These are phyloP conservation scores for Xenus cinereus DNA, from an alignment of 2,113 vertebrate genomes.

Conservation along the genomic window DNA sequence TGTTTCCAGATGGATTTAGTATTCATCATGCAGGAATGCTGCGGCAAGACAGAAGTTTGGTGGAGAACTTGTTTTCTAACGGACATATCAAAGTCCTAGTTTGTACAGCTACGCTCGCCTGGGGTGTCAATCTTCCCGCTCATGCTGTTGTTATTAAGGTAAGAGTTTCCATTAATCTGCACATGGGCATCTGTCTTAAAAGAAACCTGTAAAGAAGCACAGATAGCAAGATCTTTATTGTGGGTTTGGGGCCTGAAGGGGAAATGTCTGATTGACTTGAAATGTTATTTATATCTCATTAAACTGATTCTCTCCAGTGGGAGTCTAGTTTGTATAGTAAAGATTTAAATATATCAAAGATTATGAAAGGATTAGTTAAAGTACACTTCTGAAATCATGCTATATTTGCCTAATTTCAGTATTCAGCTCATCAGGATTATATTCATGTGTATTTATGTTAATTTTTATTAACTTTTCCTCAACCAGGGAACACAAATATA, in stretches of 20 bases:
- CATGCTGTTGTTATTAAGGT: conserved; percentile 99
- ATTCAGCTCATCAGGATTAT: conserved; percentile 76
- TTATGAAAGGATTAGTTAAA: conserved; percentile 80
- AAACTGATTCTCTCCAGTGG: conserved; percentile 69
- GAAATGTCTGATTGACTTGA: conserved; percentile 54
- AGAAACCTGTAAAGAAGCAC: conserved; percentile 17
- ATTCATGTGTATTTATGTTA: conserved; percentile 79
- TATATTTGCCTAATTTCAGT: conserved; percentile 79
- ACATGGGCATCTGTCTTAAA: conserved; percentile 28
- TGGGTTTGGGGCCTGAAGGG: neutral
- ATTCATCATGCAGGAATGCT: conserved; percentile 98
- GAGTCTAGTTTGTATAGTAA: conserved; percentile 70
- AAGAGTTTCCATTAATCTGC: conserved; percentile 31
- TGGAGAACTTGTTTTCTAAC: conserved; percentile 93
- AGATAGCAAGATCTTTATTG: conserved; percentile 30
- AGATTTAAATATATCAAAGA: conserved; percentile 76
- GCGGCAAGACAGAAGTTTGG: conserved; percentile 89
- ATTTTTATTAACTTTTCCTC: conserved; percentile 82
- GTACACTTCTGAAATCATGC: conserved; percentile 75
- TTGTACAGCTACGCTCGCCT: conserved; percentile 94
- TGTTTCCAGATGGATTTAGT: conserved; percentile 96
- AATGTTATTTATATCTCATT: conserved; percentile 67
- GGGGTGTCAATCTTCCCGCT: conserved; percentile 99
- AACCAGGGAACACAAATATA: conserved; percentile 98
- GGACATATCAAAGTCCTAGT: conserved; percentile 94